Evolutionary conservation across 2,113 vertebrate species (phyloP).

Genomic region (Rhagologus leucostigma): DNA sequence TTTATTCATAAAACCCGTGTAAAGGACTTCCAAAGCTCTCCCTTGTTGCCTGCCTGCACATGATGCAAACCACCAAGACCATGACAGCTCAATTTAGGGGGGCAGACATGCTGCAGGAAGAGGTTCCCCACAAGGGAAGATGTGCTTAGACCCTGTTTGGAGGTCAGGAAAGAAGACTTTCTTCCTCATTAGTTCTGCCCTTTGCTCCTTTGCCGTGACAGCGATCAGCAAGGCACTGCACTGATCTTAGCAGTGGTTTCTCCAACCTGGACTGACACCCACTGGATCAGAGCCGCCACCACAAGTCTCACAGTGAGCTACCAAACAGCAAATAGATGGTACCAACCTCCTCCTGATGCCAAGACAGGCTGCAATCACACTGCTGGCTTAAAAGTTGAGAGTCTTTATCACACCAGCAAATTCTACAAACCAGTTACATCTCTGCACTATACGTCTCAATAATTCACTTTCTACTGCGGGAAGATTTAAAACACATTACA

Average conservation of each 20-base stretch:
- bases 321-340: neutral
- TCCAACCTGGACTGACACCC: neutral
- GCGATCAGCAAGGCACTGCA: neutral
- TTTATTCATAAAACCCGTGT: neutral
- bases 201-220: neutral
- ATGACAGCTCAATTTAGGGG: neutral
- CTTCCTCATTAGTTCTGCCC: neutral
- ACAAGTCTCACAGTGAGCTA: neutral
- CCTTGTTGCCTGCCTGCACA: neutral
- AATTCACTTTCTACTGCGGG: neutral
- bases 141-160: neutral
- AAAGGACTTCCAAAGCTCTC: neutral
- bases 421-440: neutral
- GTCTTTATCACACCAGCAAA: neutral
- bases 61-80: neutral
- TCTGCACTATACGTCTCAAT: neutral
- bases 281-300: neutral
- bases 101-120: neutral
- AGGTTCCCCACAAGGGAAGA: neutral
- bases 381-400: neutral
- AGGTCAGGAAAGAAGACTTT: neutral
- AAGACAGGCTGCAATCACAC: neutral
- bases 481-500: neutral
- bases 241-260: neutral
- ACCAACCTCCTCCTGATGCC: neutral